These are phyloP conservation scores for Zaprionus ghesquierei DNA, from an alignment of 1,140 invertebrate genomes.

Conservation along the genomic window DNA sequence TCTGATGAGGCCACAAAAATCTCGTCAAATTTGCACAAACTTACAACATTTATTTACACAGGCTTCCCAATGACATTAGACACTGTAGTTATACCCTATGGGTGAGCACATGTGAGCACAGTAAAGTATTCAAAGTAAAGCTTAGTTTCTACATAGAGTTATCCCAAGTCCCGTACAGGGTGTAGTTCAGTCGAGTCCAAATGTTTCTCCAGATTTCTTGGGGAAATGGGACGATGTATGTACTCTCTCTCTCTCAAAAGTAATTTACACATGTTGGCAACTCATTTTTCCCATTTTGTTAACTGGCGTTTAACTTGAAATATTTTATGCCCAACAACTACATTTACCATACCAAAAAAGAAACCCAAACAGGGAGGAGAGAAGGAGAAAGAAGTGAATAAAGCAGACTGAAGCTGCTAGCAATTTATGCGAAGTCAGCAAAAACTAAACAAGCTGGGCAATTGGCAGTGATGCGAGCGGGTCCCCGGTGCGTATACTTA, in stretches of 20 bases:
- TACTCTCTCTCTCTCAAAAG: constrained; percentile 54
- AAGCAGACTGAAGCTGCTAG: constrained; percentile 33
- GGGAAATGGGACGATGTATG: constrained; percentile 18
- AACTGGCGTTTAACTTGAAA: constrained; percentile 54
- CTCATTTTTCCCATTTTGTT: constrained; percentile 51
- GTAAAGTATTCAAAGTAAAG: neutral
- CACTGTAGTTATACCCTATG: neutral
- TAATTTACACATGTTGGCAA: constrained; percentile 70
- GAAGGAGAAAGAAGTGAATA: neutral
- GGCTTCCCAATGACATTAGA: neutral
- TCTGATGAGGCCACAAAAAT: neutral
- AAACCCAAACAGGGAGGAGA: neutral
- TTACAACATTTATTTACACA: constrained; percentile 18
- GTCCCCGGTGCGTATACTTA: constrained; percentile 68
- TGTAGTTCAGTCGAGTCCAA: neutral
- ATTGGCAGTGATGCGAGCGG: constrained; percentile 35
- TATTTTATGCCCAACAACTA: constrained; percentile 43
- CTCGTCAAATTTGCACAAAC: neutral
- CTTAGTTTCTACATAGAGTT: neutral
- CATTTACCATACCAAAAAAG: constrained; percentile 17
- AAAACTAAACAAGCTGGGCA: constrained; percentile 50
- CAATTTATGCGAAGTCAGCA: constrained; percentile 76
- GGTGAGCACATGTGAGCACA: neutral
- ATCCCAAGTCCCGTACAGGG: neutral
- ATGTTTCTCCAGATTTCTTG: neutral